Conservation (phyloP, 2,113 vertebrate species). For the Tragelaphus scriptus region DNA sequence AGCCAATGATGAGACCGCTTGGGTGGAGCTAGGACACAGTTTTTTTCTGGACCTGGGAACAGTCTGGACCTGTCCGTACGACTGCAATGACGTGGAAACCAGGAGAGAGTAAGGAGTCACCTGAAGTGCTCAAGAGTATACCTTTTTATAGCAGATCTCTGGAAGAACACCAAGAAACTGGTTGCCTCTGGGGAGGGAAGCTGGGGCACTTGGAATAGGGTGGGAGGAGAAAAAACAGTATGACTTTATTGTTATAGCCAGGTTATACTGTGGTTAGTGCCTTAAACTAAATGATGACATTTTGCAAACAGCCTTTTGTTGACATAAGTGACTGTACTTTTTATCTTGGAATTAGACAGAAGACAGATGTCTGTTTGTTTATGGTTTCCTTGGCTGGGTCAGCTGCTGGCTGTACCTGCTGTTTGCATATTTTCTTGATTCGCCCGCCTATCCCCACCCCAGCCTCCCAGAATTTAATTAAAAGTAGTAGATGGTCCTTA, state of each 20-base stretch:
- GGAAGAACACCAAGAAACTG: slow-evolving; percentile 30
- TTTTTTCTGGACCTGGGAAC: slow-evolving; percentile 1
- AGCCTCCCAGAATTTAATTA: neutral
- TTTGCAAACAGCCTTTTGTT: slow-evolving; percentile 57
- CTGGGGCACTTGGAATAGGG: neutral
- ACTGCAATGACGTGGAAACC: neutral
- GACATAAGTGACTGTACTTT: slow-evolving; percentile 24
- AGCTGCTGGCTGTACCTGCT: neutral
- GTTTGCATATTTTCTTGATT: neutral
- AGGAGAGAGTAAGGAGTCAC: neutral
- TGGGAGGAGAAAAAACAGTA: neutral
- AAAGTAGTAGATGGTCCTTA: neutral
- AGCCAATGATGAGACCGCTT: neutral
- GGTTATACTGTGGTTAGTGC: neutral
- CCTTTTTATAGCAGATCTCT: slow-evolving; percentile 13
- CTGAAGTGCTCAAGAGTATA: neutral
- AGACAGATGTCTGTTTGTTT: slow-evolving; percentile 41
- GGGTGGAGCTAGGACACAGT: neutral
- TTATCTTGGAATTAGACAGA: slow-evolving; percentile 10
- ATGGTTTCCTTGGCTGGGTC: neutral
- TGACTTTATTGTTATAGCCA: neutral
- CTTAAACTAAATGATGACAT: slow-evolving; percentile 39
- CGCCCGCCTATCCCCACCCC: neutral
- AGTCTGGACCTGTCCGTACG: neutral
- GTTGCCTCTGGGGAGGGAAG: slow-evolving; percentile 2